Conservation (phyloP, 2,797 vertebrate genomes). For the Urophycis tenuis region DNA sequence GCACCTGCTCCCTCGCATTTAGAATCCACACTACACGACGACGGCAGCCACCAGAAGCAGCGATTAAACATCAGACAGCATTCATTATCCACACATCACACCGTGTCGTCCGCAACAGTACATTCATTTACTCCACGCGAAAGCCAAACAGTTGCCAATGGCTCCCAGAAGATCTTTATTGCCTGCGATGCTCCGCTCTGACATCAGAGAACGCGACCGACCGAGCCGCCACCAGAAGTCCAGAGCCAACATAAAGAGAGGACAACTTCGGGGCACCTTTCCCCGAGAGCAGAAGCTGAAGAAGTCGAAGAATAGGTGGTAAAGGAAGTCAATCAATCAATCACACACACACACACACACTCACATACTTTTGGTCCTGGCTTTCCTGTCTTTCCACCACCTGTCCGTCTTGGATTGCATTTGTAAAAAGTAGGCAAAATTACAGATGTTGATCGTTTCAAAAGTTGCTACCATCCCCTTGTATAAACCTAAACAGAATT, state of each 20-base stretch:
- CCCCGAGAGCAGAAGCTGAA: slow-evolving; percentile 10
- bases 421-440: slow-evolving; percentile 57
- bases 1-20: neutral
- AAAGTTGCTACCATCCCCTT: slow-evolving; percentile 40
- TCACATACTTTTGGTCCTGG: slow-evolving; percentile 25
- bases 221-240: slow-evolving; percentile 52
- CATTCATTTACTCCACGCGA: neutral
- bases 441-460: slow-evolving; percentile 38
- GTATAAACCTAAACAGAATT: slow-evolving; percentile 47
- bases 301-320: slow-evolving; percentile 11
- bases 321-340: slow-evolving; percentile 5
- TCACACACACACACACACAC: no score
- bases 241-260: slow-evolving; percentile 15
- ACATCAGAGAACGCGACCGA: slow-evolving; percentile 41
- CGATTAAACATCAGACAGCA: neutral
- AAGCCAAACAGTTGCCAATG: neutral
- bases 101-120: neutral
- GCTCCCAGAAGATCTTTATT: slow-evolving; percentile 9
- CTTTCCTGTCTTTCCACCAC: slow-evolving; percentile 16
- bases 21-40: neutral
- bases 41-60: neutral
- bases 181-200: slow-evolving; percentile 20
- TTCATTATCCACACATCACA: neutral
- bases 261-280: neutral
- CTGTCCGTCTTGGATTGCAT: slow-evolving; percentile 27